Evolutionary conservation across 2,888 invertebrate genomes (phyloP).

Genomic region (Conus canariensis): DNA sequence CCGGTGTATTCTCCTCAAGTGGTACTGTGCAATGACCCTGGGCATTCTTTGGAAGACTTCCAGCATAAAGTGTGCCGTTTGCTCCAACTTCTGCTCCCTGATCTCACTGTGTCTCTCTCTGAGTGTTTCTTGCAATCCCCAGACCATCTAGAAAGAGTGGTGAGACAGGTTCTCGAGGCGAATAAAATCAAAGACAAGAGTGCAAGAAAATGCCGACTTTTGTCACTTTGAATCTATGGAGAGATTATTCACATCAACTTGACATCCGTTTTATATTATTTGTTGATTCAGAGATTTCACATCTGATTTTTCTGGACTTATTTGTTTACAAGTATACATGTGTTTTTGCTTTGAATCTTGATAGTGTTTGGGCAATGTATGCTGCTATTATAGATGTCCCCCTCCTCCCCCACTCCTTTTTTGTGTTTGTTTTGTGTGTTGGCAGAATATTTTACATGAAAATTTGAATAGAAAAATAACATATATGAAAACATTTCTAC

Average conservation of each 20-base stretch:
- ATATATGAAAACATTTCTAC: too few species aligned
- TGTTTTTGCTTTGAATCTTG: too few species aligned
- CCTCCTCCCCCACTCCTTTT: too few species aligned
- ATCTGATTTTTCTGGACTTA: too few species aligned
- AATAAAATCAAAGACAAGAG: conserved; percentile 39
- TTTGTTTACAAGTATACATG: too few species aligned
- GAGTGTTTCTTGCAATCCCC: conserved; percentile 39
- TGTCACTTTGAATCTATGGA: neutral
- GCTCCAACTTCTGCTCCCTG: conserved; percentile 47
- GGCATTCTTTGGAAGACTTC: conserved; percentile 43
- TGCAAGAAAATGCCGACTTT: conserved; percentile 17
- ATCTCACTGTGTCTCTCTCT: conserved; percentile 44
- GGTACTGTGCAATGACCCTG: conserved; percentile 44
- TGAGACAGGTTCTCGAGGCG: conserved; percentile 41
- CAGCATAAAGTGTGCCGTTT: conserved; percentile 45
- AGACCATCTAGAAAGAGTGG: conserved; percentile 45
- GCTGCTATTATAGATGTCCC: too few species aligned
- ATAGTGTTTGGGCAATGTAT: too few species aligned
- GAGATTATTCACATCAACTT: neutral
- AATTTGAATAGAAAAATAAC: too few species aligned
- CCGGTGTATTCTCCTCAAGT: conserved; percentile 45
- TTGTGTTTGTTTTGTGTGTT: too few species aligned
- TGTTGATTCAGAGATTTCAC: too few species aligned
- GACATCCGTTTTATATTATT: neutral
- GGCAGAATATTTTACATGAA: too few species aligned